Percentiles rank a stretch among this genome's conserved stretches.
Conservation (phyloP, 2,797 vertebrate genomes). For the Lutjanus campechanus region DNA sequence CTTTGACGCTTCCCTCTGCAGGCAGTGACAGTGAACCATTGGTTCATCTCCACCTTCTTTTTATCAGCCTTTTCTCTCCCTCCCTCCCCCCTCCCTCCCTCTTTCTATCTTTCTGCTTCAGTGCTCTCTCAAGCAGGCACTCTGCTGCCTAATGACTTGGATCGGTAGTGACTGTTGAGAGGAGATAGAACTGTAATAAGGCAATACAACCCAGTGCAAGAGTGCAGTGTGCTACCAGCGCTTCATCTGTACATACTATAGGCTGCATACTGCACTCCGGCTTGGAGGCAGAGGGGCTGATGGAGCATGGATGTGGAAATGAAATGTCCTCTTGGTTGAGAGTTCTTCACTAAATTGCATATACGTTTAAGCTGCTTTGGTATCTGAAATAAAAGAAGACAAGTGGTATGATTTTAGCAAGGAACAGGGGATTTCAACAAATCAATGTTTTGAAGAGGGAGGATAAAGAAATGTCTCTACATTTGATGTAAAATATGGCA, state of each 20-base stretch:
- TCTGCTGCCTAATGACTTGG: slow-evolving; percentile 79
- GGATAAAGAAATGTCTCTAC: too few species aligned
- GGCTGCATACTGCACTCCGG: slow-evolving; percentile 24
- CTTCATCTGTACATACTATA: slow-evolving; percentile 36
- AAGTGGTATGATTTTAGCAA: not conserved
- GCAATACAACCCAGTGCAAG: slow-evolving; percentile 49
- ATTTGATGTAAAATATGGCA: too few species aligned
- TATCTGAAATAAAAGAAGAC: slow-evolving; percentile 2
- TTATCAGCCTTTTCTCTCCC: slow-evolving; percentile 45
- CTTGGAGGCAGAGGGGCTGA: slow-evolving; percentile 39
- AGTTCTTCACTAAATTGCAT: slow-evolving; percentile 26
- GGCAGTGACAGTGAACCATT: slow-evolving; percentile 55
- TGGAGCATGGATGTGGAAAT: slow-evolving; percentile 26
- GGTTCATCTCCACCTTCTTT: slow-evolving; percentile 54
- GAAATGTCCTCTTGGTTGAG: slow-evolving; percentile 31
- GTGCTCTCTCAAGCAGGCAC: slow-evolving; percentile 72
- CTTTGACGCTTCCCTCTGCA: slow-evolving; percentile 25
- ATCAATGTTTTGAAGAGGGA: too few species aligned
- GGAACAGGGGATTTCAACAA: not conserved
- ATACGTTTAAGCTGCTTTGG: slow-evolving; percentile 5
- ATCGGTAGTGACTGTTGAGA: slow-evolving; percentile 74
- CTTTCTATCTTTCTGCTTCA: slow-evolving; percentile 67
- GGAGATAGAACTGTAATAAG: slow-evolving; percentile 81
- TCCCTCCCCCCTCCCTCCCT: not conserved
- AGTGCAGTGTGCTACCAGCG: slow-evolving; percentile 37